Conservation (phyloP, 30 jellyfish, hydroid and myxozoan genomes). For the Hydra vulgaris region DNA sequence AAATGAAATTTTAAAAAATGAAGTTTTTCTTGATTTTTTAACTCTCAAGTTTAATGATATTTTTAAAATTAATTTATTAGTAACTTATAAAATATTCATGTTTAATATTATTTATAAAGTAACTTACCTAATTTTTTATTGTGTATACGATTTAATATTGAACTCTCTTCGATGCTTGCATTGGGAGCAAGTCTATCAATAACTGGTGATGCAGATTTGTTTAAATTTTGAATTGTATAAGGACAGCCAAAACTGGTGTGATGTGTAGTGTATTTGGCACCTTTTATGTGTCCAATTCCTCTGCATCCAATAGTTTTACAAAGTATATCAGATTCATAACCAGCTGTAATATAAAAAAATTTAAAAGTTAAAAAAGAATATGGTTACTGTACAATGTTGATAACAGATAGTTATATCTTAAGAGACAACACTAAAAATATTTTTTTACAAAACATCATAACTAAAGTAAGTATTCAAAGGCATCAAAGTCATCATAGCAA, state of each 20-base stretch:
- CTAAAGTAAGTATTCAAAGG: too few relatives aligned
- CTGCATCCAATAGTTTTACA: constrained; percentile 97
- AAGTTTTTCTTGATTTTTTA: too few relatives aligned
- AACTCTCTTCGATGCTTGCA: constrained; percentile 80
- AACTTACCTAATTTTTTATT: constrained; percentile 5
- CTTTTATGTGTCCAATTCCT: constrained; percentile 96
- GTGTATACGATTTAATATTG: constrained; percentile 39
- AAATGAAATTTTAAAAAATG: too few relatives aligned
- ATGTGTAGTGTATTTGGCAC: constrained; percentile 92
- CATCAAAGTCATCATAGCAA: too few relatives aligned
- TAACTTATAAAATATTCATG: too few relatives aligned
- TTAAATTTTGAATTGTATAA: constrained; percentile 70
- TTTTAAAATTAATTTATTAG: too few relatives aligned
- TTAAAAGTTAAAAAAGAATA: neutral
- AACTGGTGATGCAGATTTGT: constrained; percentile 78
- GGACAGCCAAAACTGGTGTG: constrained; percentile 99
- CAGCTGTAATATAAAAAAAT: constrained; percentile 31
- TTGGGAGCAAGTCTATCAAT: constrained; percentile 89
- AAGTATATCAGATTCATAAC: constrained; percentile 60
- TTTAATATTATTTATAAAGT: too few relatives aligned
- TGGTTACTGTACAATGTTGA: neutral
- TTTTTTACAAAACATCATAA: too few relatives aligned
- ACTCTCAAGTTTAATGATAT: too few relatives aligned
- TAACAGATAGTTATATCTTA: too few relatives aligned
- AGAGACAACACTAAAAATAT: too few relatives aligned